These are phyloP conservation scores for Drosophila micromelanica DNA, from an alignment of 1,140 invertebrate species.

Conservation along the genomic window DNA sequence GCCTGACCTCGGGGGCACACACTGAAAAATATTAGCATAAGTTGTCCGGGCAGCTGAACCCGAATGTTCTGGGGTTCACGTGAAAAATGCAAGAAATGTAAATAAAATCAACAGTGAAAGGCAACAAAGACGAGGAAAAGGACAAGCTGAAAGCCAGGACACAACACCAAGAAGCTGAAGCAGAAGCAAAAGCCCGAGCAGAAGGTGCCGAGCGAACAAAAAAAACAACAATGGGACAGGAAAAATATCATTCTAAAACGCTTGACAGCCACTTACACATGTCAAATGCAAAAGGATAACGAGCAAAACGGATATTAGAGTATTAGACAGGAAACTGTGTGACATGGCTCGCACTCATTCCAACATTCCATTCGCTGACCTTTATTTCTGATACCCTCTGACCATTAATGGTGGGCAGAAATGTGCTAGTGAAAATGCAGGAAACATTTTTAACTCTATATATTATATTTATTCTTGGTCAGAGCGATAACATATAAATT, in stretches of 20 bases:
- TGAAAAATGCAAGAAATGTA: slow-evolving; percentile 76
- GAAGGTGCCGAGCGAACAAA: slow-evolving; percentile 52
- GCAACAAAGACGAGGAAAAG: slow-evolving; percentile 32
- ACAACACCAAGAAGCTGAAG: slow-evolving; percentile 12
- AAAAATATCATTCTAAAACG: slow-evolving; percentile 79
- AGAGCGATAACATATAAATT: neutral
- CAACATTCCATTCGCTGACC: slow-evolving; percentile 24
- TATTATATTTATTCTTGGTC: too few species aligned
- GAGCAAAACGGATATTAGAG: slow-evolving; percentile 81
- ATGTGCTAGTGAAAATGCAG: too few species aligned
- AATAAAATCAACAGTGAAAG: slow-evolving; percentile 77
- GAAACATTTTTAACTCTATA: too few species aligned
- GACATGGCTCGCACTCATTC: slow-evolving; percentile 47
- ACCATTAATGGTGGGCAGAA: too few species aligned
- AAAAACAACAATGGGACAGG: slow-evolving; percentile 28
- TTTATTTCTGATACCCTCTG: slow-evolving; percentile 14
- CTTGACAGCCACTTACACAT: slow-evolving; percentile 81
- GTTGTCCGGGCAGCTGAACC: slow-evolving; percentile 29
- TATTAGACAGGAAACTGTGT: slow-evolving; percentile 74
- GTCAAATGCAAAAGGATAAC: slow-evolving; percentile 76
- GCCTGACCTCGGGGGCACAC: slow-evolving; percentile 54
- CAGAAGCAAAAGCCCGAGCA: slow-evolving; percentile 21
- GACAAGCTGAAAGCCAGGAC: slow-evolving; percentile 38
- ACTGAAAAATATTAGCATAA: slow-evolving; percentile 74
- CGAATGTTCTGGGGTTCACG: slow-evolving; percentile 23